Evolutionary conservation across 1,140 invertebrate genomes (phyloP), one percentile per base, ranked within the genome.

Genomic region (Caligus rogercresseyi): DNA sequence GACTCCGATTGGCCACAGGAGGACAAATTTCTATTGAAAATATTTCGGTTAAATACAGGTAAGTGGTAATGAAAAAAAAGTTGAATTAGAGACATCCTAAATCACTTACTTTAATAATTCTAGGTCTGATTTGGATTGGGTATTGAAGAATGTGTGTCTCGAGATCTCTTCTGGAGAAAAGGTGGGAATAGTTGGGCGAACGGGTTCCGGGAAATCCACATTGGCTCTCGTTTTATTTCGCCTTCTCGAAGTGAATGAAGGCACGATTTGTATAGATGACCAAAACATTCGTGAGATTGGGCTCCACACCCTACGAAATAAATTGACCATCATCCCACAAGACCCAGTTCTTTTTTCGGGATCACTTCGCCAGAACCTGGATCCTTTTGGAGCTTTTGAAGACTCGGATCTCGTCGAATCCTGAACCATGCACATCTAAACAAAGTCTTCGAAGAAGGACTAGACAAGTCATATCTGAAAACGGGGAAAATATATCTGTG

Each of bases 291-390:
- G 83, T 0, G 79, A 79, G 11, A 76, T 98, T 65, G 90, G 89
- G 24, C 78, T 98, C 3, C 89, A 96, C 71, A 81, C 86, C 66
- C 73, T 98, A 19, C 78, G 93, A 78, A 74, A 74, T 20, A 72
- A 85, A 65, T 76, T 96, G 20, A 94, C 90, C 7, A 92, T 92
- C 69, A 92, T 93, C 73, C 86, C 86, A 1, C 89, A 65, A 19
- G 52, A 57, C 52, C 66, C 43, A 2, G 23, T 24, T 11, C 55
- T 65, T 59, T 64, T 64, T 52, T 54, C 43, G 25, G 64, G 57
- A 52, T 43, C 24, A 57, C 31, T 66, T 21, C 13, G 51, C 54
- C 25, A 26, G 31, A 24, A 66, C 31, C 24, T 56, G 52, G 31
- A 56, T 56, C 52, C 52, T 54, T 56, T 67, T 68, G 20, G 84